Base-by-base conservation (phyloP, 2,113 vertebrate species). In the Riparia riparia region DNA sequence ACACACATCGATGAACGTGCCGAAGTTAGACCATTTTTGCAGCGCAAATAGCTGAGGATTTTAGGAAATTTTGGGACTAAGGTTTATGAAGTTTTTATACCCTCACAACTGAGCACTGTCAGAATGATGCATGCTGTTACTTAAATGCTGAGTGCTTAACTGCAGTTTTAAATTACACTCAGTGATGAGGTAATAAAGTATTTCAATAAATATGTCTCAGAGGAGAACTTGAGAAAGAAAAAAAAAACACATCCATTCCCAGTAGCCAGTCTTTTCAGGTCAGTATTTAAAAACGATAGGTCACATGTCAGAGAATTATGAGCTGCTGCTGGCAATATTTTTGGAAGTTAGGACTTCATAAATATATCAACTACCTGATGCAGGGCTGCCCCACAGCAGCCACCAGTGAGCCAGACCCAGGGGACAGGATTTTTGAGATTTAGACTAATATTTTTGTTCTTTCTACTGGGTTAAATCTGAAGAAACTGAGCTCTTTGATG, bases 151-250 rank as follows among this genome's bases (percentile, higher is more conserved):
- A 94, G 89, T 94, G 91, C 90, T 96, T 97, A 97, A 97, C 96
- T 96, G 89, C 94, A 92, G 97, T 95, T 98, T 97, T 97, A 97
- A 97, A 97, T 98, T 96, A 96, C 95, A 81, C 89, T 97, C 76
- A 58, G 69, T 95, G 93, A 95, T 93, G 93, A 97, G 86, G 97
- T 96, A 96, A 97, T 98, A 97, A 98, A 98, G 76, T 96, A 97
- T 98, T 98, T 97, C 96, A 97, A 89, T 97, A 97, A 97, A 97
- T 96, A 96, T 9, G 73, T 98, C 97, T 98, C 97, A 21, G 76
- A 96, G 94, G 98, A 97, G 95, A 97, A 81, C 68, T 96, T 96
- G 94, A 76, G 80, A 81, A 86, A 72, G 95, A 83, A 97, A 94
- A 93, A 94, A 93, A 93, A 86, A 4, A 20, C 65, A 60, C 86